phyloP scores from a whole-genome alignment of 2,888 invertebrate genomes.

The Sepiola atlantica region DNA sequence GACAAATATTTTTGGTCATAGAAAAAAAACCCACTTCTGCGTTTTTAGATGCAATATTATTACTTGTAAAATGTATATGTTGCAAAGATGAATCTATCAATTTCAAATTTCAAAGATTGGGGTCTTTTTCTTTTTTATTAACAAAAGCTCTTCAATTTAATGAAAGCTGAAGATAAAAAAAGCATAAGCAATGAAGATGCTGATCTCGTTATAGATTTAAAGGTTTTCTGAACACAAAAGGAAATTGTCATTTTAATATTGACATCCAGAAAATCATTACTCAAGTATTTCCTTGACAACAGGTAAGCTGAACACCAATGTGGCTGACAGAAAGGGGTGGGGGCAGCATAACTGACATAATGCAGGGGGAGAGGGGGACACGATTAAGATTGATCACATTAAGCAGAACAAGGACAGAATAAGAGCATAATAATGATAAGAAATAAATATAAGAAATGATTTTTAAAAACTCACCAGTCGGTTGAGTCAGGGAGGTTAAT shows the following conservation, averaged over 20 bases:
- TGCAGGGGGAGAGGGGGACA: neutral
- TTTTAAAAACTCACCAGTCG: slow-evolving; percentile 60
- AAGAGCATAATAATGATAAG: neutral
- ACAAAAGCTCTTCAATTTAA: neutral
- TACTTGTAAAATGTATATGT: neutral
- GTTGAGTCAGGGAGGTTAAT: slow-evolving; percentile 80
- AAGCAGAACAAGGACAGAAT: neutral
- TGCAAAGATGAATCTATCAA: neutral
- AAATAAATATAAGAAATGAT: slow-evolving; percentile 23
- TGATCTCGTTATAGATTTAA: neutral
- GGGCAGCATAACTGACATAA: neutral
- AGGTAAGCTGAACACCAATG: neutral
- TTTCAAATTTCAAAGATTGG: neutral
- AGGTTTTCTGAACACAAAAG: neutral
- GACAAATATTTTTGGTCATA: too few species aligned
- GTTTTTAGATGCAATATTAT: neutral
- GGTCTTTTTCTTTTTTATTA: neutral
- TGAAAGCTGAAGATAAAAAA: neutral
- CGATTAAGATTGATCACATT: neutral
- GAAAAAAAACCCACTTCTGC: neutral
- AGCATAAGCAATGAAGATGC: neutral
- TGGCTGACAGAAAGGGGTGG: neutral
- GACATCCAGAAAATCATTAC: neutral
- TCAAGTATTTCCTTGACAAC: neutral
- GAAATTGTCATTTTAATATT: neutral